Evolutionary conservation across 2,113 vertebrate species (phyloP), one percentile per base, ranked within the genome.

Genomic region (Dipodomys spectabilis): DNA sequence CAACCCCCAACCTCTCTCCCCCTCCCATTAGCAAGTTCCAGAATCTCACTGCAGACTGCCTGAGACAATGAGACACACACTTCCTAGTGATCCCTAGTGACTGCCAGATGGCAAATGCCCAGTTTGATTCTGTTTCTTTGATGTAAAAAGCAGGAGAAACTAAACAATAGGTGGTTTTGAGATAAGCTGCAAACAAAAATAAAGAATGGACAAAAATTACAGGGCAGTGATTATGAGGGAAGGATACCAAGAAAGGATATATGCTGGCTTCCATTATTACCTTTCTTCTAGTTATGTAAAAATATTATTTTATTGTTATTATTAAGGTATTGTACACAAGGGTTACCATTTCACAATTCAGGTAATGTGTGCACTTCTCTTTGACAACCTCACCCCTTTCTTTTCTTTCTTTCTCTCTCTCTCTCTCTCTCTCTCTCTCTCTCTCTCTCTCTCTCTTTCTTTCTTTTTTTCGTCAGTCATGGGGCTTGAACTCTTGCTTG

Each of bases 21-120:
- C 45, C 57, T n/a, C 44, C 75, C 57, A 68, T 18, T 94, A 53
- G 7, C n/a, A 92, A 69, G n/a, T 92, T 96, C 65, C 53, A 62
- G 90, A 92, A 94, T 93, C 44, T 44, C 39, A 79, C 49, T 79
- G 74, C 32, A 79, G 85, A 87, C 45, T 71, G 23, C 35, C 35
- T 84, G 72, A 88, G 62, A 91, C 32, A 35, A 67, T 15, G 64
- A 80, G 44, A 79, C 30, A 82, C 28, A 13, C 57, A 32, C 88
- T 94, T 87, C 81, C 28, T 94, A 89, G 90, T 94, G 89, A 95
- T 82, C 86, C 71, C 86, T 93, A 88, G 77, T 86, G 88, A 95
- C 67, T 30, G 75, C 32, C 68, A 93, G 75, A 45, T 93, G 64
- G 28, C 86, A 88, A 30, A 67, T 88, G 39, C 53, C 39, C 28